phyloP scores from a whole-genome alignment of 92 coral and sea anemone genomes.

The Phenganax marumi region DNA sequence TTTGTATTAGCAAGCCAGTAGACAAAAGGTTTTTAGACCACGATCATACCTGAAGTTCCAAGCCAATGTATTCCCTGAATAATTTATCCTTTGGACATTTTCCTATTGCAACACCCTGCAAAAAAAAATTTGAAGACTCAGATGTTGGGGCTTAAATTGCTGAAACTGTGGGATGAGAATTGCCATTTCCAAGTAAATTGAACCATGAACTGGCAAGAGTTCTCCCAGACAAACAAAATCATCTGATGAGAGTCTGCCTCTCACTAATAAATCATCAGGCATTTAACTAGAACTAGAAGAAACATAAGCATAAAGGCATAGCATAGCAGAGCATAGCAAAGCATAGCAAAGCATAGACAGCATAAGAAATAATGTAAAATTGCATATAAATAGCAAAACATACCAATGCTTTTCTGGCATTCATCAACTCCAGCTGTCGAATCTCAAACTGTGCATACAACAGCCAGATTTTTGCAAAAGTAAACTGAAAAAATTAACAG shows the following conservation, averaged over 20 bases:
- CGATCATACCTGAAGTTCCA: constrained; percentile 81
- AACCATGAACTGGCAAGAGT: too few species aligned
- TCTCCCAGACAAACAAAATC: too few species aligned
- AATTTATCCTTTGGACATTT: constrained; percentile 96
- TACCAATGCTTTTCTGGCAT: constrained; percentile 96
- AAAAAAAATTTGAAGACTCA: not conserved
- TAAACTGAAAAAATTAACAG: constrained; percentile 63
- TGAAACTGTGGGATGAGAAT: not conserved
- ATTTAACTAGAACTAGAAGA: too few species aligned
- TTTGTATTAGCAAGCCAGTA: not conserved
- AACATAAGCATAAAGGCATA: too few species aligned
- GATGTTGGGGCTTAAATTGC: too few species aligned
- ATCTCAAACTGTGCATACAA: constrained; percentile 97
- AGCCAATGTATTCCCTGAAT: constrained; percentile 92
- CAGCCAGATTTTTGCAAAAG: constrained; percentile 95
- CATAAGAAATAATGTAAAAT: not conserved
- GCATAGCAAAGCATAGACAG: not conserved
- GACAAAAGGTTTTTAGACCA: not conserved
- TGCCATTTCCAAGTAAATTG: too few species aligned
- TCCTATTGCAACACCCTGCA: constrained; percentile 92
- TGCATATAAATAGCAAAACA: constrained; percentile 11
- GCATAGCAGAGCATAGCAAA: too few species aligned
- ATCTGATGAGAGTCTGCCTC: not conserved
- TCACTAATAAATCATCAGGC: not conserved
- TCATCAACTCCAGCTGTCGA: constrained; percentile 75